Conservation (phyloP, 1,140 invertebrate genomes). For the Druon quercuslanigerum region DNA sequence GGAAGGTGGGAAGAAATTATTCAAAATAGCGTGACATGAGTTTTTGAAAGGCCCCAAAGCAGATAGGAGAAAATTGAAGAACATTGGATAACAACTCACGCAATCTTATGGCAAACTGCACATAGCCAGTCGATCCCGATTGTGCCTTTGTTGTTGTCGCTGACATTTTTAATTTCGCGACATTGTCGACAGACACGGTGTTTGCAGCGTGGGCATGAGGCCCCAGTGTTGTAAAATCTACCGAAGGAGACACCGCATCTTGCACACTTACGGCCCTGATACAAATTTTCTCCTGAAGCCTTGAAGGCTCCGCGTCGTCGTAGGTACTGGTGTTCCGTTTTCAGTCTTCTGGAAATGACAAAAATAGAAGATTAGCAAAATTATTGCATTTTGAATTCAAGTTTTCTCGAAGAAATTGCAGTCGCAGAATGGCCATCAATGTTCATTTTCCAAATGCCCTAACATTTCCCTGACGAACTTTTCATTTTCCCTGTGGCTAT, state of each 20-base stretch:
- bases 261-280: constrained; percentile 80
- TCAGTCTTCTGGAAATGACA: constrained; percentile 77
- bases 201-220: constrained; percentile 81
- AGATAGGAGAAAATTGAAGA: too few species aligned
- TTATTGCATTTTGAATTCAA: background rate
- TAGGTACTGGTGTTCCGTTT: constrained; percentile 79
- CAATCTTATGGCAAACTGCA: constrained; percentile 83
- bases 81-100: constrained; percentile 76
- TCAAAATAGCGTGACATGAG: too few species aligned
- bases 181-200: constrained; percentile 85
- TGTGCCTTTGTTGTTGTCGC: constrained; percentile 67
- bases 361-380: background rate
- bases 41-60: too few species aligned
- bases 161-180: constrained; percentile 76
- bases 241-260: constrained; percentile 83
- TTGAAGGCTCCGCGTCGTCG: constrained; percentile 78
- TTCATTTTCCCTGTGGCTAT: too few species aligned
- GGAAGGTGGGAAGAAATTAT: too few species aligned
- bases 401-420: too few species aligned
- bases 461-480: too few species aligned
- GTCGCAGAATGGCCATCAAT: too few species aligned
- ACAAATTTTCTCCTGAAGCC: constrained; percentile 67
- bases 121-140: constrained; percentile 83
- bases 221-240: constrained; percentile 85
- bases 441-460: too few species aligned